Evolutionary conservation across 2,113 vertebrate species (phyloP), one percentile per base, ranked within the genome.

Genomic region (Riparia riparia): DNA sequence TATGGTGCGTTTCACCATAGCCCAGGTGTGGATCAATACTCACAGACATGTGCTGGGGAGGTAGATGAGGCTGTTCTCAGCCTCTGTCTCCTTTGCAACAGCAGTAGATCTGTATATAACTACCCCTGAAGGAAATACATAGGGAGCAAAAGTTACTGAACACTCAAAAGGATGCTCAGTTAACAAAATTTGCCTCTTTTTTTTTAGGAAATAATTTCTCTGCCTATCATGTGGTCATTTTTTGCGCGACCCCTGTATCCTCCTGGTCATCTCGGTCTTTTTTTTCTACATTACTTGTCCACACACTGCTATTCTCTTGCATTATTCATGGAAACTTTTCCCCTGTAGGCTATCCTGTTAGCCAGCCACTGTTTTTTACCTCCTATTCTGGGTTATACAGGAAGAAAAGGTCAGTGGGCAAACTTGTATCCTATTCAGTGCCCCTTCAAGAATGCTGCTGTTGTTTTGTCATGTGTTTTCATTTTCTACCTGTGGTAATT

Each of bases 241-340:
- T 58, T 91, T 91, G 51, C 37, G 31, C 42, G 82, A 93, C 74
- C 54, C 10, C 44, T 85, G 42, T 69, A 45, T 90, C 47, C 44
- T 91, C 17, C n/a, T 60, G 53, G 26, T 90, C 6, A 2, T 84
- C 49, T 81, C 50, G 77, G 47, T 76, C 28, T 91, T 77, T 70
- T 98, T 96, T 92, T 90, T 64, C 44, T 86, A 32, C 63, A 26
- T 81, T 95, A 70, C 68, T 61, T 88, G 88, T 95, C 74, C 63
- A 70, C n/a, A 89, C 50, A 76, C 61, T 66, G 37, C 45, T 92
- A 47, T 92, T 90, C 44, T 92, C 16, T 95, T 97, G 81, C 96
- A 97, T 96, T 97, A 94, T 97, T 98, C 90, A 96, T 93, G 80
- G 71, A 81, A 96, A 96, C 91, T 58, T 96, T 97, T 97, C 73